Evolutionary conservation across 2,113 vertebrate species (phyloP), one percentile per base, ranked within the genome.

Genomic region (Psittacula cyanocephala): DNA sequence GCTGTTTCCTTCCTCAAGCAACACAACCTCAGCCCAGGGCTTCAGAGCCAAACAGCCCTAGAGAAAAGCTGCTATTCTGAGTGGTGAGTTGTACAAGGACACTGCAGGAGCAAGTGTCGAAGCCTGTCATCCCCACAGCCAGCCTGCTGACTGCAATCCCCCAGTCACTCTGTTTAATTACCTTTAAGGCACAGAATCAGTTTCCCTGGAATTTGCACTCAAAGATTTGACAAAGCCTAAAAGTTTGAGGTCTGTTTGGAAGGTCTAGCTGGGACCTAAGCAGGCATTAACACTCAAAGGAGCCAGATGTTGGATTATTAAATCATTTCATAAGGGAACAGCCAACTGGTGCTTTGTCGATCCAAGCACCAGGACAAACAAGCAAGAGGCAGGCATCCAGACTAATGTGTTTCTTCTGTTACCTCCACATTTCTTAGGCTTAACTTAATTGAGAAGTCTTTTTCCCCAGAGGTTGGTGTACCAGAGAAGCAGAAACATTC

Each of bases 331-430:
- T 70, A 64, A 75, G 76, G 86, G 82, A 93, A 83, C 93, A 91
- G 86, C 86, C 90, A 93, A 20, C 57, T 95, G 95, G 88, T 89
- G n/a, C 63, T 55, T 53, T 81, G 89, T 89, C 79, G 50, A 67
- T 92, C 41, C 75, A 86, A 77, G 87, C 82, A 91, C 60, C 55
- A 77, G 75, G 86, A 60, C 71, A 63, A 93, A 68, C 43, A 95
- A 93, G 90, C 81, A 90, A 67, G 65, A 92, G 91, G 79, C 79
- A 83, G 69, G 60, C 76, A 67, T 83, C 88, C 93, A 90, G 35
- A 62, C n/a, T 83, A 43, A 65, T 57, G 7, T 50, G 20, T 90
- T 91, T 90, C 76, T 94, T 63, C 53, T 81, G 55, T 86, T 88
- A 92, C 72, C 80, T 88, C 44, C 39, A 24, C 37, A 41, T 81